Conservation (phyloP, 2,888 invertebrate species). For the Tachystola acroxantha region DNA sequence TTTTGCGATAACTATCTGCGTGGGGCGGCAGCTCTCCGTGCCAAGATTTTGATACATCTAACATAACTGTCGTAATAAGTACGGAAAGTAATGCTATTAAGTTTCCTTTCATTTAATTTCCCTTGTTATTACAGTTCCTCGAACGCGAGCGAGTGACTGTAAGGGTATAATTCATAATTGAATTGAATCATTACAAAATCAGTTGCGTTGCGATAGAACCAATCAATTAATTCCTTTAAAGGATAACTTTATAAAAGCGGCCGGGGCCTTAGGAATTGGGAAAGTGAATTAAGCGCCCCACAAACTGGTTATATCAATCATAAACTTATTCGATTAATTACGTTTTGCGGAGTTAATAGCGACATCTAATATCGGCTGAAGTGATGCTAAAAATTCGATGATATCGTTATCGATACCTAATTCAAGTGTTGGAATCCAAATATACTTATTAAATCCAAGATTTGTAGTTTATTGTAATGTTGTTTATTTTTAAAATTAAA, state of each 20-base stretch:
- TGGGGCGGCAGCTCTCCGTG: no score
- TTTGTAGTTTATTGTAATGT: no score
- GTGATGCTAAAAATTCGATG: conserved; percentile 32
- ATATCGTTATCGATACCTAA: conserved; percentile 2
- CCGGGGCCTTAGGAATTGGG: conserved; percentile 60
- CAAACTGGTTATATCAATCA: conserved; percentile 79
- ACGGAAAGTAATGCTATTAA: conserved; percentile 14
- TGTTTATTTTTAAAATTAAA: no score
- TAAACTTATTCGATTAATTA: conserved; percentile 79
- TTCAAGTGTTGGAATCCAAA: no score
- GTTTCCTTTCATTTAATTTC: conserved; percentile 40
- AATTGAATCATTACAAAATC: conserved; percentile 60
- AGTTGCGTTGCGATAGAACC: conserved; percentile 54
- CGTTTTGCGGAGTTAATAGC: conserved; percentile 79
- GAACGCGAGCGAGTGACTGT: conserved; percentile 22
- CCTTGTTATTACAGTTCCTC: conserved; percentile 41
- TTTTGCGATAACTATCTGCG: no score
- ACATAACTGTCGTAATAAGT: no score
- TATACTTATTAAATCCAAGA: no score
- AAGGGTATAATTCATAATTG: conserved; percentile 37
- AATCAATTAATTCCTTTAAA: conserved; percentile 72
- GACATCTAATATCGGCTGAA: conserved; percentile 71
- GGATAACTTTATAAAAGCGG: conserved; percentile 73
- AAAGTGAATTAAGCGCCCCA: conserved; percentile 76
- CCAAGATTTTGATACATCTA: no score